These are phyloP conservation scores for Urocitellus parryii DNA, from an alignment of 2,113 vertebrate species.

Conservation along the genomic window DNA sequence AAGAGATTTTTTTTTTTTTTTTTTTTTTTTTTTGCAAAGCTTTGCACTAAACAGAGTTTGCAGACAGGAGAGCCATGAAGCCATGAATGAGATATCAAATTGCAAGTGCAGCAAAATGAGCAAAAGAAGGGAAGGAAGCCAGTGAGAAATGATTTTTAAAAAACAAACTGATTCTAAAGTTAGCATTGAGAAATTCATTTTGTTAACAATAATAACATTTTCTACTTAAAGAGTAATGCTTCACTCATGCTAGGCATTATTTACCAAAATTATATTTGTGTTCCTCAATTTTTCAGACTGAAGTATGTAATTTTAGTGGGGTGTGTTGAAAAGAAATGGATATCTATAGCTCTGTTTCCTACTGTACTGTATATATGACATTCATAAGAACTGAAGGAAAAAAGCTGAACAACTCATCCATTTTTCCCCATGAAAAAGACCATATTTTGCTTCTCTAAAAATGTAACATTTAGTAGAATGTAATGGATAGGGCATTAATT, in stretches of 20 bases:
- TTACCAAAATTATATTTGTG: not conserved
- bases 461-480: not conserved
- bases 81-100: slow-evolving; percentile 85
- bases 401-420: not conserved
- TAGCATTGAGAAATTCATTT: slow-evolving; percentile 32
- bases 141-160: not conserved
- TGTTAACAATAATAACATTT: slow-evolving; percentile 20
- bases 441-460: slow-evolving; percentile 31
- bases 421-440: not conserved
- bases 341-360: not conserved
- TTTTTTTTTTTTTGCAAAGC: slow-evolving; percentile 87
- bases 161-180: slow-evolving; percentile 47
- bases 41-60: slow-evolving; percentile 88
- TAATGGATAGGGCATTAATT: not conserved
- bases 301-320: slow-evolving; percentile 47
- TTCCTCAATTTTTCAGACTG: slow-evolving; percentile 6
- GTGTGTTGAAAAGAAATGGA: slow-evolving; percentile 40
- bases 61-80: slow-evolving; percentile 82
- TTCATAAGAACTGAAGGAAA: not conserved
- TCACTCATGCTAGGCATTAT: not conserved
- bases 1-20: slow-evolving; percentile 86
- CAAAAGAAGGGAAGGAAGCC: slow-evolving; percentile 54
- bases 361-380: not conserved
- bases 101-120: slow-evolving; percentile 58
- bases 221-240: not conserved